These are phyloP conservation scores for Luidia sarsii DNA, from an alignment of 53 echinoderm and acorn worm species.

Conservation along the genomic window DNA sequence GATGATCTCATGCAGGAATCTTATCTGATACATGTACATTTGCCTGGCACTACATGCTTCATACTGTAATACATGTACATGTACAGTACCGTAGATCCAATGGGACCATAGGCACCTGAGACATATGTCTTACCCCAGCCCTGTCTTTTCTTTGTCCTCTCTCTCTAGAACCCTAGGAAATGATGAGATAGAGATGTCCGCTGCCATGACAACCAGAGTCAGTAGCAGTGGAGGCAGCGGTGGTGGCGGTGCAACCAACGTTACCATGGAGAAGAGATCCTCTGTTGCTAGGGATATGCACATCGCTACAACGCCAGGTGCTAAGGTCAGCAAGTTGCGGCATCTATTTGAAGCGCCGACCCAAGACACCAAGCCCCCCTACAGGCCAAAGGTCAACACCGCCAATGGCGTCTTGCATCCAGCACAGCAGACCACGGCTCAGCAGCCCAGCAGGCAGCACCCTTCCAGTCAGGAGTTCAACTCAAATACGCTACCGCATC, in stretches of 20 bases:
- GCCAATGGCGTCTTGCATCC: conserved; percentile 14
- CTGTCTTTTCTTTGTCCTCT: neutral
- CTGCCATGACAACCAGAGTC: conserved; percentile 51
- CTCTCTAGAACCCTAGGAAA: conserved; percentile 43
- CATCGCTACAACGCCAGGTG: conserved; percentile 55
- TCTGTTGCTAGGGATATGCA: conserved; percentile 58
- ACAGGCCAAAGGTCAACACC: conserved; percentile 9
- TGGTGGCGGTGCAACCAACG: neutral
- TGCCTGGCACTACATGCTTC: too few species aligned
- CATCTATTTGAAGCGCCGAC: conserved; percentile 66
- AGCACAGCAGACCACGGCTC: neutral
- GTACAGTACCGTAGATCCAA: too few species aligned
- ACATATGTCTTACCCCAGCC: too few species aligned
- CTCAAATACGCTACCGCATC: conserved; percentile 33
- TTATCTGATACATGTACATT: too few species aligned
- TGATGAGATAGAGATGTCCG: conserved; percentile 67
- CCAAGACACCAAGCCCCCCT: conserved; percentile 13
- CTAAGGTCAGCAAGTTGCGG: conserved; percentile 76
- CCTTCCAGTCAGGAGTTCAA: conserved; percentile 58
- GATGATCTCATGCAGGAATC: too few species aligned
- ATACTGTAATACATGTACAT: too few species aligned
- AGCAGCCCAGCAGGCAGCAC: conserved; percentile 44
- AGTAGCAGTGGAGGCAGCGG: conserved; percentile 7
- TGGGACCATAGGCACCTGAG: too few species aligned
- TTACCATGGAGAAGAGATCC: conserved; percentile 41